Conservation (phyloP, 2,113 vertebrate species). For the Pelodiscus sinensis region DNA sequence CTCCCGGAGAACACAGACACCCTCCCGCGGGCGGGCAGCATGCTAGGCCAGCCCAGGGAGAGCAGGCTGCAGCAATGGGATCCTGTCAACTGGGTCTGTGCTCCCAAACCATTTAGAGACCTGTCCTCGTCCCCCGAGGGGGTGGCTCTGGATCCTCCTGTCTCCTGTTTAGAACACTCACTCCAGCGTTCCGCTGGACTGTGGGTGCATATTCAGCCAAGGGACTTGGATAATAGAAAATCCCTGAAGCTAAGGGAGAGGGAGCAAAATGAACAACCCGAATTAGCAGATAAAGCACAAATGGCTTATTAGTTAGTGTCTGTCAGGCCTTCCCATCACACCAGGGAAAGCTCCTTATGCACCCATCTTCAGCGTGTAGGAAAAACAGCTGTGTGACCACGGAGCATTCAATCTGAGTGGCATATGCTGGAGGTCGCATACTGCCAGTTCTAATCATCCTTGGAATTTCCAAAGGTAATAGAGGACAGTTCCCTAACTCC, state of each 20-base stretch:
- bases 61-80: fast-evolving
- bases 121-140: fast-evolving
- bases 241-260: not conserved
- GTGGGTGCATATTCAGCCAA: fast-evolving
- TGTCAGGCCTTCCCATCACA: not conserved
- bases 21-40: not conserved
- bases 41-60: not conserved
- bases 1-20: not conserved
- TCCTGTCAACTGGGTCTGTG: fast-evolving
- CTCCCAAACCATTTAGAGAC: not conserved
- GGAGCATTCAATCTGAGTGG: no score
- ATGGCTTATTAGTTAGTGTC: not conserved
- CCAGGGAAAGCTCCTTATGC: not conserved
- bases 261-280: not conserved
- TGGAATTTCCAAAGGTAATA: no score
- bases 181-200: fast-evolving
- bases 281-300: not conserved
- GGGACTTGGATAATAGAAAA: not conserved
- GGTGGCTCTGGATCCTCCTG: not conserved
- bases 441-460: no score
- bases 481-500: no score
- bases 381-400: no score
- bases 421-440: no score
- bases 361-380: not conserved
- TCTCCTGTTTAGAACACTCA: not conserved